A percentile compares a stretch with the other conserved stretches of the same genome.
Conservation (phyloP, 1,140 invertebrate species). For the Acromyrmex echinatior region DNA sequence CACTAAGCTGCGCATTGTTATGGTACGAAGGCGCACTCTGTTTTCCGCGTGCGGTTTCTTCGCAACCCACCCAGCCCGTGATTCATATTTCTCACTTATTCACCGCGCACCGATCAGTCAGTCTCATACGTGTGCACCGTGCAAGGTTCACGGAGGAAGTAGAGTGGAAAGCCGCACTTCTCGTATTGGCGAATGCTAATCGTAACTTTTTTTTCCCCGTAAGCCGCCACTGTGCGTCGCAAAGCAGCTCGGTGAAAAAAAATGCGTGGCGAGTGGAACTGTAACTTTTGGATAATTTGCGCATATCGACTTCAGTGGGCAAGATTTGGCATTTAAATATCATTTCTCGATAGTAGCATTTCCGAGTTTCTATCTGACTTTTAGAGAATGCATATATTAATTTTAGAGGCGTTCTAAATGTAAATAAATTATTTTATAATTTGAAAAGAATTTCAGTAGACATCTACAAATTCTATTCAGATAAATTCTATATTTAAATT, state of each 20-base stretch:
- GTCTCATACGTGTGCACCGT: slow-evolving; percentile 19
- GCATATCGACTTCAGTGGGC: not conserved
- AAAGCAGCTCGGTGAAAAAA: not conserved
- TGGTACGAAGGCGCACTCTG: slow-evolving; percentile 17
- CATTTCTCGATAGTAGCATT: not conserved
- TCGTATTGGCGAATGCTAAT: slow-evolving; percentile 44
- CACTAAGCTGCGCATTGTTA: slow-evolving; percentile 44
- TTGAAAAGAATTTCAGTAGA: not conserved
- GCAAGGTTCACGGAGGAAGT: slow-evolving; percentile 57
- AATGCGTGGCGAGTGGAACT: not conserved
- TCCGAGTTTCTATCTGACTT: not conserved
- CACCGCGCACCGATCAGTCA: slow-evolving; percentile 11
- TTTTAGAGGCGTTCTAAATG: not conserved
- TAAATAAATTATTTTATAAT: not conserved
- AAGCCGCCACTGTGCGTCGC: not conserved
- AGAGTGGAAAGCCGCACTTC: slow-evolving; percentile 58
- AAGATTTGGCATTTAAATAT: not conserved
- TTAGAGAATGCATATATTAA: not conserved
- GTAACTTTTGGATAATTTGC: not conserved
- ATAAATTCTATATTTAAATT: not conserved
- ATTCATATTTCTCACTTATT: slow-evolving; percentile 49
- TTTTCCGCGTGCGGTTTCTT: slow-evolving; percentile 43
- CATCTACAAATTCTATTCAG: not conserved
- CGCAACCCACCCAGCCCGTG: slow-evolving; percentile 7
- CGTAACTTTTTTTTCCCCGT: not conserved